Conservation (phyloP, 2,888 invertebrate genomes). For the Watsonalla cultraria region DNA sequence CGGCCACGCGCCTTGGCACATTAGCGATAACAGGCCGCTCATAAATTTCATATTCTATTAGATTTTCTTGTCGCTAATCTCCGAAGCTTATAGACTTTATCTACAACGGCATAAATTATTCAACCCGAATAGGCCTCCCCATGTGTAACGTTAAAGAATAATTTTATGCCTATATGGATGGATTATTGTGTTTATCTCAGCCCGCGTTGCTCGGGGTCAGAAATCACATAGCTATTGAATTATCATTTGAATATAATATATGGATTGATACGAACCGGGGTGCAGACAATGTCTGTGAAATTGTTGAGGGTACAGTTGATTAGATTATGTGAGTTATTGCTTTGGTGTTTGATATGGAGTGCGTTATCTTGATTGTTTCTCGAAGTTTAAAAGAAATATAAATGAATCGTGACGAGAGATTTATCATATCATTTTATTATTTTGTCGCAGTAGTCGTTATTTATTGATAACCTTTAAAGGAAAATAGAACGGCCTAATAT, state of each 20-base stretch:
- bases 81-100: constrained; percentile 39
- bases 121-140: constrained; percentile 55
- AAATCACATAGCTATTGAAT: constrained; percentile 72
- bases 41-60: constrained; percentile 67
- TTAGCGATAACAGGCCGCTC: constrained; percentile 54
- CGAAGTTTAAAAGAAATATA: constrained; percentile 1
- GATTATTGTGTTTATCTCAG: constrained; percentile 59
- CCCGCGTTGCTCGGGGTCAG: constrained; percentile 48
- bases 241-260: constrained; percentile 76
- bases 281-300: constrained; percentile 60
- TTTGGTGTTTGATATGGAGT: constrained; percentile 37
- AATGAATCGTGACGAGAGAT: neutral
- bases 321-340: constrained; percentile 57
- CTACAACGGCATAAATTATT: constrained; percentile 61
- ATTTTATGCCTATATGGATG: constrained; percentile 68
- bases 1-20: constrained; percentile 57
- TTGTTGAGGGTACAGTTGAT: constrained; percentile 60
- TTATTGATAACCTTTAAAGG: constrained; percentile 9
- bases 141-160: constrained; percentile 47
- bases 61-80: constrained; percentile 60
- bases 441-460: constrained; percentile 1
- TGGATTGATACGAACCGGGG: constrained; percentile 56
- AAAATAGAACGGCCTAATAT: no score
- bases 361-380: constrained; percentile 18
- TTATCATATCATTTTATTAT: no score